Evolutionary conservation across 2,888 invertebrate genomes (phyloP), one percentile per base, ranked within the genome.

Genomic region (Catocala fraxini): DNA sequence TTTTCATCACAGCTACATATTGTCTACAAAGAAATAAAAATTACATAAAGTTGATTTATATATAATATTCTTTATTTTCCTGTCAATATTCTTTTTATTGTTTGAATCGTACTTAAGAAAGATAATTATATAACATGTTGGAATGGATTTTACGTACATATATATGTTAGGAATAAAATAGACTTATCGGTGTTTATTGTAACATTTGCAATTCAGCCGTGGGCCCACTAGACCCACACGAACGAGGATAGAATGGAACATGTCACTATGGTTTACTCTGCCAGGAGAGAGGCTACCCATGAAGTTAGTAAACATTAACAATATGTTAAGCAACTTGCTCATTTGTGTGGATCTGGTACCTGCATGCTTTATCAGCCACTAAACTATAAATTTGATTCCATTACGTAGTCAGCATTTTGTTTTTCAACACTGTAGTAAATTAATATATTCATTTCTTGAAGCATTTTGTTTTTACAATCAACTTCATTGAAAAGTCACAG

Each of bases 1-100:
- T 57, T 64, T 58, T 58, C 42, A 49, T 56, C 13, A 56, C 58
- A 49, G 51, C 45, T 59, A 42, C 43, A 57, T 48, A 49, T 48
- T 45, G 53, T 57, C 43, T 39, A 12, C 41, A 42, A 56, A 53
- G 13, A 49, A 53, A 56, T 54, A 35, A 59, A 59, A 51, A 47
- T 52, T 59, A 52, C 55, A 51, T 49, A 10, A 70, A 61, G 55
- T 70, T 65, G 63, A 70, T 58, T 57, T 59, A 59, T 64, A 51
- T 60, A 49, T 72, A 70, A 51, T 45, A 48, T 56, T 59, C 59
- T 49, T 57, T 59, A 56, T 56, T 43, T 57, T 48, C 39, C 10
- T 45, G 33, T 63, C 55, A 56, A 39, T 59, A 51, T 49, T 33
- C 42, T 35, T 48, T 34, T 25, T 15, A 7, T 51, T 51, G 35